phyloP scores from a whole-genome alignment of 1,140 invertebrate genomes.

The Agrilus planipennis region DNA sequence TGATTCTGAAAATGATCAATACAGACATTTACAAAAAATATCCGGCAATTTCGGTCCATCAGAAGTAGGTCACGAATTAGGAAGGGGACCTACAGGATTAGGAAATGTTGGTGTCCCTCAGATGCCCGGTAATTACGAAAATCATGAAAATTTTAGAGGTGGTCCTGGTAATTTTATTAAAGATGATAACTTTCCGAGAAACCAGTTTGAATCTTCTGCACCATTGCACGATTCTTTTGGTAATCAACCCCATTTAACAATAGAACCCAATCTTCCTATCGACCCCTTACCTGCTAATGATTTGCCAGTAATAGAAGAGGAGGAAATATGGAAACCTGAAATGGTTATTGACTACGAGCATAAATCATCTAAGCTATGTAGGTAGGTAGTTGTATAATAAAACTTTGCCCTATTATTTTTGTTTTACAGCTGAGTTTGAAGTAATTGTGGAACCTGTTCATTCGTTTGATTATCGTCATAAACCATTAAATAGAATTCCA shows the following conservation, averaged over 20 bases:
- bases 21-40: too few species aligned
- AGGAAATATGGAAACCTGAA: slow-evolving; percentile 20
- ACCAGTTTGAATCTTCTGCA: too few species aligned
- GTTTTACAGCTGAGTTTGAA: slow-evolving; percentile 11
- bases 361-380: slow-evolving; percentile 33
- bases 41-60: too few species aligned
- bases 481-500: slow-evolving; percentile 29
- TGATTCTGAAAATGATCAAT: too few species aligned
- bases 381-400: neutral
- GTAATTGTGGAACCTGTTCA: slow-evolving; percentile 17
- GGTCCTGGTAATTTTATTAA: slow-evolving; percentile 1
- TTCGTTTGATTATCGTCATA: slow-evolving; percentile 31
- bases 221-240: too few species aligned
- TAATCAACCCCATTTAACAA: too few species aligned
- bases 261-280: neutral
- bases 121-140: too few species aligned
- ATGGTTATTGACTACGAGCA: slow-evolving; percentile 60
- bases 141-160: neutral
- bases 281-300: neutral
- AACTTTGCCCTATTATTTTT: neutral
- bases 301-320: slow-evolving; percentile 3
- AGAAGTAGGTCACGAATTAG: too few species aligned
- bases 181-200: neutral
- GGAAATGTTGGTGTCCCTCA: too few species aligned
- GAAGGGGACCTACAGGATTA: too few species aligned